Percentiles rank a stretch among this genome's conserved stretches.
These are phyloP conservation scores for Laothoe populi DNA, from an alignment of 2,888 invertebrate species.

Conservation along the genomic window DNA sequence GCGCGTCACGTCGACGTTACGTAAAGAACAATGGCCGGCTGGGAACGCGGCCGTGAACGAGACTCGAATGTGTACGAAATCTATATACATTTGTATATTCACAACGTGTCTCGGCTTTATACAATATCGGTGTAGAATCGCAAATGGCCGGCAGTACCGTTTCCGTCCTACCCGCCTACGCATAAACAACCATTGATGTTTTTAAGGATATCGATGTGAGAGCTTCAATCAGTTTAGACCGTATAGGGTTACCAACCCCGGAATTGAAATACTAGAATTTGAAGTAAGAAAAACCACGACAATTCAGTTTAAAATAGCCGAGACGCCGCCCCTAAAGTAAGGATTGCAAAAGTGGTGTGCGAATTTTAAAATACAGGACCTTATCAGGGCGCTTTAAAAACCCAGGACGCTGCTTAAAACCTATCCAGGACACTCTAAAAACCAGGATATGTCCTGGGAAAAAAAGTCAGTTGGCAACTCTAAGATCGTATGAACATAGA, in stretches of 20 bases:
- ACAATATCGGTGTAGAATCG: conserved; percentile 70
- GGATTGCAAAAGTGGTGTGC: no score
- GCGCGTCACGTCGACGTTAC: conserved; percentile 67
- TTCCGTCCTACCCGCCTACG: conserved; percentile 60
- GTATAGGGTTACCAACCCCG: no score
- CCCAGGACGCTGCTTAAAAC: no score
- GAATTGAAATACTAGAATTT: no score
- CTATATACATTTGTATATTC: conserved; percentile 65
- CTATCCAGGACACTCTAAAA: no score
- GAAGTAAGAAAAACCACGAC: no score
- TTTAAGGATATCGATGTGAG: conserved; percentile 42
- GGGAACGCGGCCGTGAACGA: conserved; percentile 77
- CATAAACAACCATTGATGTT: conserved; percentile 70
- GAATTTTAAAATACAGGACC: no score
- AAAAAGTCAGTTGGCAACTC: no score
- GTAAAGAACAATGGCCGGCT: conserved; percentile 79
- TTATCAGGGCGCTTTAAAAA: no score
- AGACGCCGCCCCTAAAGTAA: no score
- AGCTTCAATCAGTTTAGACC: conserved; percentile 10
- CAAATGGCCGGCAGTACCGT: conserved; percentile 70
- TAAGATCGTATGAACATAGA: conserved; percentile 6
- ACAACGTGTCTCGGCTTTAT: conserved; percentile 66
- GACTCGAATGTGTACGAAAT: conserved; percentile 59
- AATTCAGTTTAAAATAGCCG: no score
- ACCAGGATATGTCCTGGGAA: no score